Evolutionary conservation across 2,888 invertebrate genomes (phyloP), one percentile per base, ranked within the genome.

Genomic region (Corythucha ciliata): DNA sequence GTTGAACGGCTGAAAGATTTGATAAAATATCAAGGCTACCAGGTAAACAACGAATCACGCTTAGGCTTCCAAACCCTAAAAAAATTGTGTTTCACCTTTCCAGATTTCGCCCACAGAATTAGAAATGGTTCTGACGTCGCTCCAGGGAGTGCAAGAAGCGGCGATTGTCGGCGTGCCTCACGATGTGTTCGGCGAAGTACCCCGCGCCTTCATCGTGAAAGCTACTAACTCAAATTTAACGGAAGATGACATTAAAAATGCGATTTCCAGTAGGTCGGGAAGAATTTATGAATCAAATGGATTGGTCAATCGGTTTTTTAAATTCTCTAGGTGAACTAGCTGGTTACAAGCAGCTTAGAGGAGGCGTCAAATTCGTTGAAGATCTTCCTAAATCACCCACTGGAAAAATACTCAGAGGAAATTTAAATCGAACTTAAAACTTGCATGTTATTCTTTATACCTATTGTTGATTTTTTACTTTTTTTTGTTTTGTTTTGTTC

Each of bases 101-200:
- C 81, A 85, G 76, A 84, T 85, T 34, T 82, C 90, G 0, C 91
- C 91, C 2, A 88, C 90, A 1, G 91, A 92, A 70, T 68, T 93
- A 33, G 92, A 93, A 68, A 80, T 80, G 14, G 62, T 91, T 41
- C 67, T 92, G 32, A 69, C 88, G 45, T 77, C 77, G 32, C 78
- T 84, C 70, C 70, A 75, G 1, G 75, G 74, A 48, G 77, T 91
- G 45, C 74, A 76, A 48, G 89, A 91, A 64, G 82, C 77, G 20
- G 90, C 83, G 26, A 90, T 92, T 25, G 76, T 89, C 62, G 91
- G 89, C n/a, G 65, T 77, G 44, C 80, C 83, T 0, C 76, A 88
- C 66, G 80, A 75, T 0, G 63, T 76, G 18, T 78, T 79, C 0
- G 87, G 85, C 1, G 86, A 87, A 70, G 66, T 85, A 1, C 86